phyloP scores from a whole-genome alignment of 2,888 invertebrate species.

The Microchrysa polita region DNA sequence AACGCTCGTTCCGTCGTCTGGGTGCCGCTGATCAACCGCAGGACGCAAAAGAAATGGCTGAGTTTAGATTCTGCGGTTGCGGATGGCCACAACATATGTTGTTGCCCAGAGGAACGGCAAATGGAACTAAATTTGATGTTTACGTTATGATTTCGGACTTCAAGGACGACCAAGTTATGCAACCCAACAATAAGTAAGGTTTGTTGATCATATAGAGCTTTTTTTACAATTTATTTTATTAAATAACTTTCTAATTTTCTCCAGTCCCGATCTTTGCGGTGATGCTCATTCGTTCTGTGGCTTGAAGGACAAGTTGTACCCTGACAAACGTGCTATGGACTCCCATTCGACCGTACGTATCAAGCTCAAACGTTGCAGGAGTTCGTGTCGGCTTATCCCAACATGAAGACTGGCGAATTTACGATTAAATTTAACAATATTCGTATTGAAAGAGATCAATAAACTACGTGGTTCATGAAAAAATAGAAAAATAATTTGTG shows the following conservation, averaged over 20 bases:
- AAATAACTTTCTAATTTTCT: slow-evolving; percentile 47
- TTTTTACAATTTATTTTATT: neutral
- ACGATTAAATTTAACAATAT: slow-evolving; percentile 69
- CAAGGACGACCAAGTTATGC: slow-evolving; percentile 67
- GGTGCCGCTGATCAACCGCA: slow-evolving; percentile 68
- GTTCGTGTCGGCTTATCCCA: slow-evolving; percentile 69
- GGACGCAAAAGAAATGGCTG: slow-evolving; percentile 63
- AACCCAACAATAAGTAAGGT: slow-evolving; percentile 52
- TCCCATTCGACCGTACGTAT: slow-evolving; percentile 67
- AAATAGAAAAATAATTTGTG: too few species aligned
- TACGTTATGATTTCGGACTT: slow-evolving; percentile 84
- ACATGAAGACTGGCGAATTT: slow-evolving; percentile 75
- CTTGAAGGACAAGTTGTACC: slow-evolving; percentile 73
- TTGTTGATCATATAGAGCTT: neutral
- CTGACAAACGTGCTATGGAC: slow-evolving; percentile 74
- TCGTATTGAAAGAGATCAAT: slow-evolving; percentile 38
- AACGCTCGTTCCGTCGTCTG: slow-evolving; percentile 79
- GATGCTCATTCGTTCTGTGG: slow-evolving; percentile 78
- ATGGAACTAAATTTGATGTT: slow-evolving; percentile 74
- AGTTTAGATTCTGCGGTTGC: slow-evolving; percentile 86
- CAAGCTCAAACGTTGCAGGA: slow-evolving; percentile 69
- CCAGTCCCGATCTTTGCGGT: slow-evolving; percentile 64
- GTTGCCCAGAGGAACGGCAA: slow-evolving; percentile 74
- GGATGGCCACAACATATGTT: slow-evolving; percentile 89
- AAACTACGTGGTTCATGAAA: neutral